A percentile compares a stretch with the other conserved stretches of the same genome.
Evolutionary conservation across 2,797 vertebrate species (phyloP).

Genomic region (Crax fasciolata): DNA sequence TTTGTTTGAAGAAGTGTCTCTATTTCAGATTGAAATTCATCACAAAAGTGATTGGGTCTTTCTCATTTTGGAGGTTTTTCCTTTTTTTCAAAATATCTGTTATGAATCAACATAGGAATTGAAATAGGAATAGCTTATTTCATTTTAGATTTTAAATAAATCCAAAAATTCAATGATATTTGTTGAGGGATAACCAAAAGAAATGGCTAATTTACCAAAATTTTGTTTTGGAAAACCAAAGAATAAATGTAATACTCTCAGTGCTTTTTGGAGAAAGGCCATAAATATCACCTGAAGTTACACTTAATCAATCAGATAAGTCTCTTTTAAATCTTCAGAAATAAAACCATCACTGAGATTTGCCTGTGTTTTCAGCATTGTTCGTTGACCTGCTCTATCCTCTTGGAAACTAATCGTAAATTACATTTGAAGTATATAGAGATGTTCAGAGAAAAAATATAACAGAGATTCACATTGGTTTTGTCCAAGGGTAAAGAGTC

Average conservation of each 20-base stretch:
- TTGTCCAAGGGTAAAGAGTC: background rate
- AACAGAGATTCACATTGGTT: background rate
- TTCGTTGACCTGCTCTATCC: background rate
- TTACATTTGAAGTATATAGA: background rate
- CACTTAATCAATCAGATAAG: background rate
- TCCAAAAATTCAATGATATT: background rate
- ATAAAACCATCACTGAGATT: background rate
- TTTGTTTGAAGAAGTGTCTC: slow-evolving; percentile 21
- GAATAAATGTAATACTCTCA: background rate
- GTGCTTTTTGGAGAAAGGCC: background rate
- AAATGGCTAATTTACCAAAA: background rate
- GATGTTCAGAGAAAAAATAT: background rate
- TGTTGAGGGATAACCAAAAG: background rate
- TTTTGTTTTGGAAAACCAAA: background rate
- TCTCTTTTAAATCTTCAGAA: slow-evolving; percentile 1
- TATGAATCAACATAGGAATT: background rate
- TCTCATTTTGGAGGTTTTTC: background rate
- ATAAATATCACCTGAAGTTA: background rate
- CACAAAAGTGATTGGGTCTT: background rate
- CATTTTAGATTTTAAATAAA: background rate
- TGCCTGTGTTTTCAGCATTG: background rate
- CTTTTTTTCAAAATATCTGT: background rate
- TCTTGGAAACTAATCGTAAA: background rate
- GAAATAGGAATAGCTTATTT: background rate
- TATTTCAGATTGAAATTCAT: background rate